Conservation (phyloP, 2,888 invertebrate genomes). For the Phengaris arion region DNA sequence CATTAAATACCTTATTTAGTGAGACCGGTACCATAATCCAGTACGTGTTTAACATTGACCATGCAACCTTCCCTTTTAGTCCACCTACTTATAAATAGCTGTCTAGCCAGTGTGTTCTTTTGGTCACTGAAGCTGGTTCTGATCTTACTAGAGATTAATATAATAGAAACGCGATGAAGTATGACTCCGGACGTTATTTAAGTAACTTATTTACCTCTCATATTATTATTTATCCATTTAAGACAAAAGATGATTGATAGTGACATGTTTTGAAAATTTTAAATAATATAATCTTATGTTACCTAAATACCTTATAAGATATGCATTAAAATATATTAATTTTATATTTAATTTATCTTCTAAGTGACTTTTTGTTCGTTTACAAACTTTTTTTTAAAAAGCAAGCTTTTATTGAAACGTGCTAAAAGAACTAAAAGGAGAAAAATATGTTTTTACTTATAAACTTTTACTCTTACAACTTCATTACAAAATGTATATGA, state of each 20-base stretch:
- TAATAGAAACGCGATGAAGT: neutral
- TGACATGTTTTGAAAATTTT: neutral
- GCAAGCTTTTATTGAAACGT: too few species aligned
- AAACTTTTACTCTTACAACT: too few species aligned
- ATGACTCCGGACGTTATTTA: slow-evolving; percentile 5
- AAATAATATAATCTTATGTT: neutral
- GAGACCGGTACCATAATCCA: slow-evolving; percentile 45
- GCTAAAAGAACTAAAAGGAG: too few species aligned
- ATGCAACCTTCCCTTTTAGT: slow-evolving; percentile 49
- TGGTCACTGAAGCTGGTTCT: slow-evolving; percentile 32
- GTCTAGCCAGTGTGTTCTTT: slow-evolving; percentile 35
- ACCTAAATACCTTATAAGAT: neutral
- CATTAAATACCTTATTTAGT: slow-evolving; percentile 45
- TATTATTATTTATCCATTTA: neutral
- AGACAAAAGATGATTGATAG: slow-evolving; percentile 4
- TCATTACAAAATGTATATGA: too few species aligned
- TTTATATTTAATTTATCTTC: neutral
- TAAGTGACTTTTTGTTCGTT: neutral
- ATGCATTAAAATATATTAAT: neutral
- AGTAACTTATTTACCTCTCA: slow-evolving; percentile 15
- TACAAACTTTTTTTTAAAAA: neutral
- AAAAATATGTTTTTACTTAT: too few species aligned
- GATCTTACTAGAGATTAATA: slow-evolving; percentile 22
- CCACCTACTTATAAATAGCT: slow-evolving; percentile 42
- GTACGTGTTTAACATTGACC: slow-evolving; percentile 44